Evolutionary conservation across 2,113 vertebrate species (phyloP), one percentile per base, ranked within the genome.

Genomic region (Stictonetta naevosa): DNA sequence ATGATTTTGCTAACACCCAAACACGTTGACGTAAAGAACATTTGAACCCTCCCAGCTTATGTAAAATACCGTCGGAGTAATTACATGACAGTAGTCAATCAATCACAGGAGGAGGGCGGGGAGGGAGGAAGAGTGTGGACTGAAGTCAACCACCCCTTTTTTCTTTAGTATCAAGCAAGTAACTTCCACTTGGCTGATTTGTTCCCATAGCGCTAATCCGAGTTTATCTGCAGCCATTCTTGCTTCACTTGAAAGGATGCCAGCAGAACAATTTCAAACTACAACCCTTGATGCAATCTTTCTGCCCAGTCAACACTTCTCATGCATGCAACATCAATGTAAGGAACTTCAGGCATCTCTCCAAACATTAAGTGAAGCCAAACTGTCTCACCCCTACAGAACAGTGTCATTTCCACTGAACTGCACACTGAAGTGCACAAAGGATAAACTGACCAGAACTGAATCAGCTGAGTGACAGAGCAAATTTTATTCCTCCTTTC

Each of bases 241-340:
- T 79, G 36, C 40, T 79, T 89, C 88, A 68, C 23, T 85, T 85
- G 77, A 85, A 78, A 85, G n/a, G 46, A 86, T 23, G 50, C 60
- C 83, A 88, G 25, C 31, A 94, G 33, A 81, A 60, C 25, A 87
- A 53, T 58, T 69, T 73, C 69, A 76, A 95, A 91, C 23, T 52
- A 36, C 40, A 75, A 48, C 4, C 4, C 44, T 20, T 63, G 25
- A 75, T 64, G 52, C 64, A 83, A 36, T 86, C 56, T 71, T 85
- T 63, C 74, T 33, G 83, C 29, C 0, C 16, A 81, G 12, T 18
- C 60, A 90, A 84, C 34, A 56, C 11, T 86, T 78, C 20, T 38
- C 20, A 75, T 34, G 16, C 33, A 73, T 3, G 8, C 17, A 86
- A 71, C 0, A 0, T 42, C 73, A 88, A 3, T 1, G 18, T 75